Evolutionary conservation across 2,113 vertebrate species (phyloP), one percentile per base, ranked within the genome.

Genomic region (Rhabdornis inornatus): DNA sequence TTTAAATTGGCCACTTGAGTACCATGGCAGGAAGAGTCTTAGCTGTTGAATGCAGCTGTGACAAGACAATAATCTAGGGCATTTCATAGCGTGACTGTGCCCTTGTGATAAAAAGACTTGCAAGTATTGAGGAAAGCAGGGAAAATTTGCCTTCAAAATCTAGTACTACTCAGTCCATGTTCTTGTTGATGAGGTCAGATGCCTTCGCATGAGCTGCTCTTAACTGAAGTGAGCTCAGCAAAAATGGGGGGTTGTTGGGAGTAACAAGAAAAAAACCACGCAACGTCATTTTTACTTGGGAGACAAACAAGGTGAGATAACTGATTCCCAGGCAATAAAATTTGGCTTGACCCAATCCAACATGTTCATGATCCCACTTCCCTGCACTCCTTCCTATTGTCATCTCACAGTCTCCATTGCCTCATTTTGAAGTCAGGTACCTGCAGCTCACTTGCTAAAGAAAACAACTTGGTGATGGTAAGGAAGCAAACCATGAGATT

Each of bases 241-340:
- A 55, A 86, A 70, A 44, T 21, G 15, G 2, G 6, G 17, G 7
- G 5, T 7, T 25, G 10, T 25, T 47, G 8, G 5, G 6, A 21
- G n/a, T 8, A 15, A 47, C 7, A 64, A 42, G 15, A 15, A 13
- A 33, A 15, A 15, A 9, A 4, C 1, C 19, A 49, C 0, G 0
- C 30, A 19, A 13, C 30, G 11, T 61, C 23, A 65, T 74, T 66
- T 56, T 4, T 39, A 49, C 11, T 60, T 44, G 44, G 44, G 47
- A 17, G 28, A 49, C 10, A 63, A 84, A 19, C 7, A 66, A 83
- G 50, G 24, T 57, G 45, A 52, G 11, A 35, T 20, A 23, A 39
- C 4, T n/a, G 20, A 60, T 80, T 47, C 18, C 25, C 16, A 61
- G 8, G 23, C 24, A 89, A 87, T 7, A 70, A 83, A 94, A 77